Evolutionary conservation across 2,113 vertebrate genomes (phyloP).

Genomic region (Phylloscopus trochilus): DNA sequence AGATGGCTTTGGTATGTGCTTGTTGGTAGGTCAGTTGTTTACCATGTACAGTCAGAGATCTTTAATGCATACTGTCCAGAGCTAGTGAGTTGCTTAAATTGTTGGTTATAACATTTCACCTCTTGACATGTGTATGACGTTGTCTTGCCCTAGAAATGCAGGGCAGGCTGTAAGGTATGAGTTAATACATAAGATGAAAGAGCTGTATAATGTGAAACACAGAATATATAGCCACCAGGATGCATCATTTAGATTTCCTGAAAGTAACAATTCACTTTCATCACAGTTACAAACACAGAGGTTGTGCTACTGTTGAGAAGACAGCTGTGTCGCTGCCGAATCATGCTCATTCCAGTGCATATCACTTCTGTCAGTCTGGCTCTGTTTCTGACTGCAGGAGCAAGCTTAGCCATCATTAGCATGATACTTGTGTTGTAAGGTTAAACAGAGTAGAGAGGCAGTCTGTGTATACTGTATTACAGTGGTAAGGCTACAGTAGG

Average conservation of each 20-base stretch:
- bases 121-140: neutral
- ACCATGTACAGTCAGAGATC: neutral
- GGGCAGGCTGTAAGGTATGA: neutral
- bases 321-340: neutral
- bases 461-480: neutral
- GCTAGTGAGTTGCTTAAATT: neutral
- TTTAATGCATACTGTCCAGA: neutral
- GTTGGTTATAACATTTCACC: neutral
- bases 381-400: neutral
- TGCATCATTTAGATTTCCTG: neutral
- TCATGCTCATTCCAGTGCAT: neutral
- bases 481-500: neutral
- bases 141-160: neutral
- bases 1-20: neutral
- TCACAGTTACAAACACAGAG: neutral
- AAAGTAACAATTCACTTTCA: neutral
- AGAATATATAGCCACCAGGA: neutral
- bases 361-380: neutral
- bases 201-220: neutral
- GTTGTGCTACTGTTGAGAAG: neutral
- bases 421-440: neutral
- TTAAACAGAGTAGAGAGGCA: neutral
- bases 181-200: neutral
- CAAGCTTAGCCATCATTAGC: neutral
- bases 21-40: neutral